Evolutionary conservation across 1,140 invertebrate species (phyloP).

Genomic region (Drosophila equinoxialis): DNA sequence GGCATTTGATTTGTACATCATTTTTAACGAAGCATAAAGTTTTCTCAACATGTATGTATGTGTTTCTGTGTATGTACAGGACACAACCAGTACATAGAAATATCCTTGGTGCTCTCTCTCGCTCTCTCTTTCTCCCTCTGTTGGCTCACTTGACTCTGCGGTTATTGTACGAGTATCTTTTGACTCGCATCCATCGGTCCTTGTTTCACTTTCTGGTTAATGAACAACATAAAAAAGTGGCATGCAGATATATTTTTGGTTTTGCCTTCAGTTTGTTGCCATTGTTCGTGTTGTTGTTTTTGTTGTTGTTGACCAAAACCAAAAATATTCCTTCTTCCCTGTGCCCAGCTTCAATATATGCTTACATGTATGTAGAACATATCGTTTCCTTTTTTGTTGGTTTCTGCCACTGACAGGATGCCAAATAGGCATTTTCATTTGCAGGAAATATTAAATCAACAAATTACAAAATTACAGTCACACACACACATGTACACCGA

Average conservation of each 20-base stretch:
- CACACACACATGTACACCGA: not conserved
- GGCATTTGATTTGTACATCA: conserved; percentile 79
- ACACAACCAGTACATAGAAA: conserved; percentile 23
- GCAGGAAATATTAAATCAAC: conserved; percentile 68
- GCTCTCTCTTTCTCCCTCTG: not conserved
- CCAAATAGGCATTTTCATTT: conserved; percentile 61
- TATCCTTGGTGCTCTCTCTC: conserved; percentile 44
- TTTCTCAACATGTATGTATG: conserved; percentile 28
- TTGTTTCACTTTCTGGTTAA: conserved; percentile 33
- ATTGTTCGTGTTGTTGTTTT: too few relatives aligned
- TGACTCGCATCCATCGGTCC: not conserved
- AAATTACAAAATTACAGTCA: conserved; percentile 58
- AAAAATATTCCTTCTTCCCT: conserved; percentile 11
- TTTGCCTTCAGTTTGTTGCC: conserved; percentile 13
- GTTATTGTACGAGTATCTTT: conserved; percentile 2
- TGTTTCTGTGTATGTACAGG: conserved; percentile 32
- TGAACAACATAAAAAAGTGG: conserved; percentile 42
- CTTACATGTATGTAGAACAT: too few relatives aligned
- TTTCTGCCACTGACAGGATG: conserved; percentile 59
- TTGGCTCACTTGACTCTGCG: conserved; percentile 22
- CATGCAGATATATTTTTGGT: conserved; percentile 37
- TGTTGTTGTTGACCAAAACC: not conserved
- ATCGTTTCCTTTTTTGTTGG: conserved; percentile 21
- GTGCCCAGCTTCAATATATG: conserved; percentile 1
- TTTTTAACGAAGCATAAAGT: conserved; percentile 78